A percentile compares a stretch with the other conserved stretches of the same genome.
phyloP scores from a whole-genome alignment of 2,113 vertebrate species.

The Ancistrus triradiatus region DNA sequence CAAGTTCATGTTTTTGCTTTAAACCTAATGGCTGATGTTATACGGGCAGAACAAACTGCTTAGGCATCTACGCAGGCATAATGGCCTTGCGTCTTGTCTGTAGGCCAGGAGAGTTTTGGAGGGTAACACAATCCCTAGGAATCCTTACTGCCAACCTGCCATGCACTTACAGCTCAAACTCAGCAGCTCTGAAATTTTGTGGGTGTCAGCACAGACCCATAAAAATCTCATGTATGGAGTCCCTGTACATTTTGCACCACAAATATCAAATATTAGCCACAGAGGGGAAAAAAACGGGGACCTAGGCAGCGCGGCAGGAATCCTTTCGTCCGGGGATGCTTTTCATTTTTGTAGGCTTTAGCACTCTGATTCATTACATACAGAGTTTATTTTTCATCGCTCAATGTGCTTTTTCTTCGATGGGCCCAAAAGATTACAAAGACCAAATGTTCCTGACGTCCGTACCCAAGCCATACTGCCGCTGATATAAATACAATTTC shows the following conservation, averaged over 20 bases:
- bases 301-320: not conserved
- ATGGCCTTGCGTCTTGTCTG: conserved; percentile 32
- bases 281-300: not conserved
- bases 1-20: conserved; percentile 34
- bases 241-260: conserved; percentile 36
- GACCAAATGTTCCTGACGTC: too few relatives aligned
- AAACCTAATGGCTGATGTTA: conserved; percentile 41
- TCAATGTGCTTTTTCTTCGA: too few relatives aligned
- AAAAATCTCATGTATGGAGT: conserved; percentile 37
- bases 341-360: conserved; percentile 12
- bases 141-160: conserved; percentile 37
- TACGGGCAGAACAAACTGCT: conserved; percentile 30
- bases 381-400: too few relatives aligned
- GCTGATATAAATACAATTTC: too few relatives aligned
- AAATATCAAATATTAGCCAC: conserved; percentile 33
- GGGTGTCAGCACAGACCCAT: conserved; percentile 38
- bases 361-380: not conserved
- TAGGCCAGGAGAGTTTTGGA: conserved; percentile 39
- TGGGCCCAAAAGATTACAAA: too few relatives aligned
- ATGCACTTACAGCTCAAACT: conserved; percentile 28
- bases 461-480: too few relatives aligned
- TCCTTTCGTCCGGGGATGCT: conserved; percentile 10
- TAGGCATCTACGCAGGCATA: conserved; percentile 36
- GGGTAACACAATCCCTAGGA: conserved; percentile 45
- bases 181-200: conserved; percentile 35